Percentiles rank a stretch among this genome's conserved stretches.
Conservation (phyloP, 2,113 vertebrate genomes). For the Bombycilla garrulus region DNA sequence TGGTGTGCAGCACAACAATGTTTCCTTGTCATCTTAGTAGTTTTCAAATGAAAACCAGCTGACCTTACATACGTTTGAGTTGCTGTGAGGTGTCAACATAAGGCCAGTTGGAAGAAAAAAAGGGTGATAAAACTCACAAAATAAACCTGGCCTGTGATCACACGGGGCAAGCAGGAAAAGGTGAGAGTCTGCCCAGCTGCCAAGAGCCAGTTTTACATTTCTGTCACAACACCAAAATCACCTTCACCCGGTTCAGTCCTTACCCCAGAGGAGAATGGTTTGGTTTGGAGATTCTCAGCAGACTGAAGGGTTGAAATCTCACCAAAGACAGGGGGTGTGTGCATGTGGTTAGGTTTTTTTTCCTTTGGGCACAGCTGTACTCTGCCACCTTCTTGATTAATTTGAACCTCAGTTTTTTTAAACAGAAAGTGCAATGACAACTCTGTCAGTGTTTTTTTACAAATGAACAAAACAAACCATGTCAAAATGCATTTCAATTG, state of each 20-base stretch:
- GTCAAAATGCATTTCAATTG: background rate
- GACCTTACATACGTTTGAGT: accelerated
- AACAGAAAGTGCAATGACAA: background rate
- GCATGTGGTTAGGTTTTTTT: background rate
- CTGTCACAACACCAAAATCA: background rate
- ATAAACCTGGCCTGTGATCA: background rate
- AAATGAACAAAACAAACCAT: background rate
- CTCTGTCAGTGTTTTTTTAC: background rate
- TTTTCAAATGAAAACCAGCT: background rate
- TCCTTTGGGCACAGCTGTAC: background rate
- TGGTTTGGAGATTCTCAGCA: background rate
- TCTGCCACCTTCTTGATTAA: background rate
- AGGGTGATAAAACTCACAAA: background rate
- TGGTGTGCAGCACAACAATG: accelerated
- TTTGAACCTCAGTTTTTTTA: background rate
- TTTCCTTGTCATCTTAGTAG: background rate
- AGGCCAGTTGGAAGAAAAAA: background rate
- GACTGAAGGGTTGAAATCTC: background rate
- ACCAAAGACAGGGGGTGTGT: accelerated
- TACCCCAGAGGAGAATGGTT: background rate
- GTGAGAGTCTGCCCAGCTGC: background rate
- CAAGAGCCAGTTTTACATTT: background rate
- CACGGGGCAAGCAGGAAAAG: background rate
- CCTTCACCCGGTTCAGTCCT: background rate
- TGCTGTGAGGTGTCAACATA: background rate